Conservation (phyloP, 2,888 invertebrate genomes). For the Syrista parreyssii region DNA sequence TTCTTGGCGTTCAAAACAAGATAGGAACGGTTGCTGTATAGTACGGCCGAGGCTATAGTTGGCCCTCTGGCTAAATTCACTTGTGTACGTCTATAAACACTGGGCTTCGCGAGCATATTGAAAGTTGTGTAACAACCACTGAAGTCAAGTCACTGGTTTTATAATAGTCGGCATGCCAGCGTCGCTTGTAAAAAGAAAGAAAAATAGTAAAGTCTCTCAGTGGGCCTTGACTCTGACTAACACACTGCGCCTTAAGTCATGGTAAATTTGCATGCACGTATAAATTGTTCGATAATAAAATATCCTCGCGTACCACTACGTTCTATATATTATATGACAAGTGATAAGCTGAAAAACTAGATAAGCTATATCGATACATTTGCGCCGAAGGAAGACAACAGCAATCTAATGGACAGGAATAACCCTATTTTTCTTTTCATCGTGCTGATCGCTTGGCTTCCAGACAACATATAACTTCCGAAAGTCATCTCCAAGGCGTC, state of each 20-base stretch:
- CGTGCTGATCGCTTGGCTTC: background rate
- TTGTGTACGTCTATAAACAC: constrained; percentile 1
- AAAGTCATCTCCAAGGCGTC: background rate
- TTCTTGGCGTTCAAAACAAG: background rate
- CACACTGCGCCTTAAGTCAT: background rate
- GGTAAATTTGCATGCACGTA: background rate
- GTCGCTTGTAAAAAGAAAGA: constrained; percentile 8
- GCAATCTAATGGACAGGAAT: background rate
- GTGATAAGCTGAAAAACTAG: background rate
- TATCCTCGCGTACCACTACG: background rate
- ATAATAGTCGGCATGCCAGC: background rate
- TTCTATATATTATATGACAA: background rate
- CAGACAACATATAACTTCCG: background rate
- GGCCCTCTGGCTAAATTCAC: background rate
- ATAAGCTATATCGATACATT: background rate
- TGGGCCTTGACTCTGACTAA: constrained; percentile 12
- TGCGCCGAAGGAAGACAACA: background rate
- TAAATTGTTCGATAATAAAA: background rate
- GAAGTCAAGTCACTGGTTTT: constrained; percentile 8
- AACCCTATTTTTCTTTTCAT: background rate
- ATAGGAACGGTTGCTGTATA: background rate
- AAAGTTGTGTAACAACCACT: constrained; percentile 5
- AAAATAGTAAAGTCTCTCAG: background rate
- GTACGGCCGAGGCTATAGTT: background rate
- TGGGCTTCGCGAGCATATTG: background rate